phyloP scores from a whole-genome alignment of 2,113 vertebrate genomes.

The Gymnocephalus cernua region DNA sequence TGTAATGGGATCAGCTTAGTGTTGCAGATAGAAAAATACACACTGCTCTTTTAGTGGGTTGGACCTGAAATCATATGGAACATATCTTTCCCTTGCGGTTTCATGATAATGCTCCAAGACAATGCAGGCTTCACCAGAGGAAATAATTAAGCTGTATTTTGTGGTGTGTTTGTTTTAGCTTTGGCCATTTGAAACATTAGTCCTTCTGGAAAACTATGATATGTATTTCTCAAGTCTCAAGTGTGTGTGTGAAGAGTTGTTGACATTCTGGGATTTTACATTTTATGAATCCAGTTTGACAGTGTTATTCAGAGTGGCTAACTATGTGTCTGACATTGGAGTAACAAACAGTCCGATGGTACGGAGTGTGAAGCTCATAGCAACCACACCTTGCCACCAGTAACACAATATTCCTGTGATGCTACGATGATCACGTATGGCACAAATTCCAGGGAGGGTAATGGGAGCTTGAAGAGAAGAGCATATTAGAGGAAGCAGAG shows the following conservation, averaged over 20 bases:
- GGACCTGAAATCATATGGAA: slow-evolving; percentile 52
- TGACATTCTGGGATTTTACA: slow-evolving; percentile 26
- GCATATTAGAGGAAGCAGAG: slow-evolving; percentile 16
- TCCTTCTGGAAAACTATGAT: slow-evolving; percentile 19
- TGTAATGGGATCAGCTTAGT: slow-evolving; percentile 31
- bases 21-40: slow-evolving; percentile 36
- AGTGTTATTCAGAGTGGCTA: background rate
- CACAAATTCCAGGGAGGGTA: slow-evolving; percentile 20
- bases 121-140: slow-evolving; percentile 29
- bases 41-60: slow-evolving; percentile 12
- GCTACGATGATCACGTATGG: slow-evolving; percentile 14
- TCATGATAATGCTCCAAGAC: slow-evolving; percentile 46
- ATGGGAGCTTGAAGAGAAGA: slow-evolving; percentile 4
- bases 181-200: slow-evolving; percentile 32
- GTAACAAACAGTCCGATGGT: background rate
- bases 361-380: background rate
- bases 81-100: slow-evolving; percentile 9
- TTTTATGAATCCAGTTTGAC: slow-evolving; percentile 20
- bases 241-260: slow-evolving; percentile 19
- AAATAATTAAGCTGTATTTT: slow-evolving; percentile 43
- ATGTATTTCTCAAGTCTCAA: slow-evolving; percentile 21
- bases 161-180: slow-evolving; percentile 49
- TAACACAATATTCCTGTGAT: slow-evolving; percentile 53
- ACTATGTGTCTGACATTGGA: background rate
- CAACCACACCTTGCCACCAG: slow-evolving; percentile 5